A percentile compares a stretch with the other conserved stretches of the same genome.
Conservation (phyloP, 2,888 invertebrate genomes). For the Drosophila kambysellisi region DNA sequence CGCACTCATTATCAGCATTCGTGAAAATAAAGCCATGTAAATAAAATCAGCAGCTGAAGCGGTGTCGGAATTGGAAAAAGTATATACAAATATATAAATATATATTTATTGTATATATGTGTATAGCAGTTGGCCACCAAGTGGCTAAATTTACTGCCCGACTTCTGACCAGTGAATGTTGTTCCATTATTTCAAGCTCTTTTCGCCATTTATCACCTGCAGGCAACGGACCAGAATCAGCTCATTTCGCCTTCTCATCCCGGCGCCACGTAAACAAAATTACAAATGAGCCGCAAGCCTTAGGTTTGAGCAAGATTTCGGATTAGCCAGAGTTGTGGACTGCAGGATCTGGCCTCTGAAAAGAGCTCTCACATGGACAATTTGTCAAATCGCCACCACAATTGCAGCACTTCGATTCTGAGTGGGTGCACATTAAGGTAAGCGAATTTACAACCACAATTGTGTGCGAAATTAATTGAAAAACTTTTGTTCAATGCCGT, state of each 20-base stretch:
- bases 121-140: conserved; percentile 18
- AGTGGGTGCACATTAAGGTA: conserved; percentile 52
- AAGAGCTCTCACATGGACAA: conserved; percentile 66
- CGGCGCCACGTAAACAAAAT: conserved; percentile 46
- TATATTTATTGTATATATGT: background rate
- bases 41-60: conserved; percentile 3
- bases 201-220: conserved; percentile 78
- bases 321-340: background rate
- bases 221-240: conserved; percentile 34
- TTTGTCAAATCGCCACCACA: conserved; percentile 79
- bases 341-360: conserved; percentile 11
- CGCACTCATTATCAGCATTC: conserved; percentile 19
- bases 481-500: conserved; percentile 63
- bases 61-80: background rate
- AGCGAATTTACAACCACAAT: conserved; percentile 60
- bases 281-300: conserved; percentile 54
- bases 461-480: conserved; percentile 74
- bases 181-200: conserved; percentile 74
- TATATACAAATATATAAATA: conserved; percentile 4
- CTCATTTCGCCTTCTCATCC: conserved; percentile 8
- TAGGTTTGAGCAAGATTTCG: conserved; percentile 4
- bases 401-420: conserved; percentile 57
- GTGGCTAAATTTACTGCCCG: conserved; percentile 48
- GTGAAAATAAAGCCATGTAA: conserved; percentile 36
- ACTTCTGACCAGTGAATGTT: conserved; percentile 63